These are phyloP conservation scores for Platerodrilus igneus DNA, from an alignment of 2,888 invertebrate genomes.

Conservation along the genomic window DNA sequence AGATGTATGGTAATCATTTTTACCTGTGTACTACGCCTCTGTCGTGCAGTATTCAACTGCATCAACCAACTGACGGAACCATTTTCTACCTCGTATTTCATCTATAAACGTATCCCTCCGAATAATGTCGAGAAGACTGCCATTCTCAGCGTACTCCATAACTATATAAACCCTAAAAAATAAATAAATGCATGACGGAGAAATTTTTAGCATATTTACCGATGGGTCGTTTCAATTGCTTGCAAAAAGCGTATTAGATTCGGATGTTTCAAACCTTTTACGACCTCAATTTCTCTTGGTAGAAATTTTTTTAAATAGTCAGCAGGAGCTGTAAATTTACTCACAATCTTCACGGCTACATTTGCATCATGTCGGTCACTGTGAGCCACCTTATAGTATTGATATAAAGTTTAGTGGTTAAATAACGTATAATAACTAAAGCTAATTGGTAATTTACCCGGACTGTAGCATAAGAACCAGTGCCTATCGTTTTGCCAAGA, in stretches of 20 bases:
- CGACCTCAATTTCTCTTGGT: constrained; percentile 78
- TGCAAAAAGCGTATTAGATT: constrained; percentile 76
- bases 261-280: constrained; percentile 73
- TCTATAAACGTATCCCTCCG: constrained; percentile 68
- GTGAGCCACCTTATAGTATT: constrained; percentile 64
- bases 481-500: constrained; percentile 70
- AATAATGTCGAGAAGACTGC: constrained; percentile 72
- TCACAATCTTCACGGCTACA: constrained; percentile 80
- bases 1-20: background rate
- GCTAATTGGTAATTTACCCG: too few species aligned
- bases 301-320: constrained; percentile 77
- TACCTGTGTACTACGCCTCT: constrained; percentile 77
- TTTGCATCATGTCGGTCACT: constrained; percentile 68
- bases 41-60: constrained; percentile 76
- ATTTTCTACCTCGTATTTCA: constrained; percentile 61
- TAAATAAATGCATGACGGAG: too few species aligned
- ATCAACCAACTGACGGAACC: constrained; percentile 69
- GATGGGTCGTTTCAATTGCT: constrained; percentile 79
- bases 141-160: constrained; percentile 80
- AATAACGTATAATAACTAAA: constrained; percentile 6
- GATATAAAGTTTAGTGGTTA: too few species aligned
- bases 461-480: constrained; percentile 80
- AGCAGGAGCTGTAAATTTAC: constrained; percentile 75
- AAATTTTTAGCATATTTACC: constrained; percentile 54
- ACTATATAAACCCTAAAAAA: constrained; percentile 69